phyloP scores from a whole-genome alignment of 2,888 invertebrate species.

The Xestia xanthographa region DNA sequence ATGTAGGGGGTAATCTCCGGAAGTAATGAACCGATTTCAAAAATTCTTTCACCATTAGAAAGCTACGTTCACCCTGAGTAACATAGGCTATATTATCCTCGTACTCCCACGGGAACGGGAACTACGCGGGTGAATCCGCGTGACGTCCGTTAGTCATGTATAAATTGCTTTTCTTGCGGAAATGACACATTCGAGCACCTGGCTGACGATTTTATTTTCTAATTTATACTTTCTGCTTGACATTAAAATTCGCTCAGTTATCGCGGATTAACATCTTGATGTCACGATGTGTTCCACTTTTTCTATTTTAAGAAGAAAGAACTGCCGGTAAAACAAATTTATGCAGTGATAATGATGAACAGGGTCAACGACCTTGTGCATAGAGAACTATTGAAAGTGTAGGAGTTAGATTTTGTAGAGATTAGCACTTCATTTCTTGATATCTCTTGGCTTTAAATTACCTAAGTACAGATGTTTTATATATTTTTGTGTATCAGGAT shows the following conservation, averaged over 20 bases:
- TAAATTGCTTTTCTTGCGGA: slow-evolving; percentile 1
- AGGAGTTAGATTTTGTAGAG: not conserved
- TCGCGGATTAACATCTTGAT: slow-evolving; percentile 35
- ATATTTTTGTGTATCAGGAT: not conserved
- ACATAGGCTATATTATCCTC: too few species aligned
- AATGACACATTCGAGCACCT: slow-evolving; percentile 5
- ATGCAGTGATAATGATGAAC: not conserved
- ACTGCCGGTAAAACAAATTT: not conserved
- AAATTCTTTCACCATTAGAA: too few species aligned
- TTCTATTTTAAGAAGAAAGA: slow-evolving; percentile 25
- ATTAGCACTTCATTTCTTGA: not conserved
- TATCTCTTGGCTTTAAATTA: not conserved
- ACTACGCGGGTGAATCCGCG: too few species aligned
- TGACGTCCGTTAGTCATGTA: too few species aligned
- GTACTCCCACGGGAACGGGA: too few species aligned
- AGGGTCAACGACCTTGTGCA: not conserved
- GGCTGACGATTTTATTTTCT: slow-evolving; percentile 27
- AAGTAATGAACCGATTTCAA: too few species aligned
- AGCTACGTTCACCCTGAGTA: too few species aligned
- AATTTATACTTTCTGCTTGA: slow-evolving; percentile 45
- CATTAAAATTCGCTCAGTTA: slow-evolving; percentile 46
- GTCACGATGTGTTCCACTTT: slow-evolving; percentile 44
- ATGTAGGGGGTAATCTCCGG: too few species aligned
- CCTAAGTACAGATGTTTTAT: not conserved
- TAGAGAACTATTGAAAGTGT: slow-evolving; percentile 5